Evolutionary conservation across 2,113 vertebrate genomes (phyloP).

Genomic region (Corydoras sp.): DNA sequence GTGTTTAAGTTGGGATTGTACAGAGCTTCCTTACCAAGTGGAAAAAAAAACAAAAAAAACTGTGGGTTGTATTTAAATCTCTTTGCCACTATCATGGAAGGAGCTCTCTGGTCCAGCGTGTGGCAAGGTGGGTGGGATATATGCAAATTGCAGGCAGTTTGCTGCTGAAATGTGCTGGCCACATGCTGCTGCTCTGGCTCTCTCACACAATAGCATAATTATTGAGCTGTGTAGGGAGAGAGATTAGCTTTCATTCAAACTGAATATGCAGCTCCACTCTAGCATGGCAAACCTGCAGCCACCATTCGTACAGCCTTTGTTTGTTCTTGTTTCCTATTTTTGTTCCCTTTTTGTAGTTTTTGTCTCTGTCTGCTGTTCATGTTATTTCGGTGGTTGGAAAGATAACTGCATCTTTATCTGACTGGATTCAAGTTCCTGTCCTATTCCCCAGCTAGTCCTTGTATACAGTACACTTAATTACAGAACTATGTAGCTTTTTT

Average conservation of each 20-base stretch:
- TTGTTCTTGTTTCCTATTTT: constrained; percentile 20
- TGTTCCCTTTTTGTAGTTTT: constrained; percentile 7
- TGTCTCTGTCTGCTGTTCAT: constrained; percentile 11
- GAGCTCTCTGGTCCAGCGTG: constrained; percentile 34
- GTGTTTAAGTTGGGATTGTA: constrained; percentile 19
- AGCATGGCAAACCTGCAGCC: constrained; percentile 28
- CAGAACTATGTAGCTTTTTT: not conserved
- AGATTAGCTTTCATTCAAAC: constrained; percentile 38
- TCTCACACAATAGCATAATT: constrained; percentile 47
- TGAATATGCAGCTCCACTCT: constrained; percentile 30
- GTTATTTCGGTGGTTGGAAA: constrained; percentile 3
- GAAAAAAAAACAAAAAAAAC: not conserved
- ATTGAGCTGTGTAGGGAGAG: constrained; percentile 38
- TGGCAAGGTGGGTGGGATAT: constrained; percentile 46
- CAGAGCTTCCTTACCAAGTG: constrained; percentile 21
- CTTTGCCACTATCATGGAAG: constrained; percentile 7
- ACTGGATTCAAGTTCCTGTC: too few species aligned
- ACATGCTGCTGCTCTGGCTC: constrained; percentile 48
- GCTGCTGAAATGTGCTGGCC: constrained; percentile 51
- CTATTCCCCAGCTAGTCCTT: too few species aligned
- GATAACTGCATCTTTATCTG: constrained; percentile 11
- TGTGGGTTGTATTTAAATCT: constrained; percentile 33
- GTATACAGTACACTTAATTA: too few species aligned
- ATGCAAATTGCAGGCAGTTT: constrained; percentile 46
- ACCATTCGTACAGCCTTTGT: constrained; percentile 10